A percentile compares a stretch with the other conserved stretches of the same genome.
These are phyloP conservation scores for Pipa parva DNA, from an alignment of 2,113 vertebrate genomes.

Conservation along the genomic window DNA sequence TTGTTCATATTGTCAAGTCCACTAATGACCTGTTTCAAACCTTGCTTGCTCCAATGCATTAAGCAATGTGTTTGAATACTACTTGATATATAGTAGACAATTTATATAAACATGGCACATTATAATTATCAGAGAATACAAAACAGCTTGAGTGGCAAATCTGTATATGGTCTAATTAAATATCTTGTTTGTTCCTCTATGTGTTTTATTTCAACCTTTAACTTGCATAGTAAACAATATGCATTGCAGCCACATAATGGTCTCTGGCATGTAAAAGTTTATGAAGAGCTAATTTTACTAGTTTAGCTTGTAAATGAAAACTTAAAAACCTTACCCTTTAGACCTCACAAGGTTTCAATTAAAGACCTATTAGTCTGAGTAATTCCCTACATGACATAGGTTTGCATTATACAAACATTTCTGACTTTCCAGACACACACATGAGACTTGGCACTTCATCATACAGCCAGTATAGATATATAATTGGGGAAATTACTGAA, in stretches of 20 bases:
- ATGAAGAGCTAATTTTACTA: constrained; percentile 46
- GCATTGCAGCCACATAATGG: constrained; percentile 21
- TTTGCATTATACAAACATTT: constrained; percentile 68
- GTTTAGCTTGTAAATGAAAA: constrained; percentile 68
- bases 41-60: too few species aligned
- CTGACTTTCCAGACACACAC: constrained; percentile 66
- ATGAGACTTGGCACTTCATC: constrained; percentile 57
- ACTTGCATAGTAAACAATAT: constrained; percentile 30
- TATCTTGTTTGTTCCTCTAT: neutral
- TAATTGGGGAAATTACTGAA: constrained; percentile 57
- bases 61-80: too few species aligned
- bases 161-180: too few species aligned
- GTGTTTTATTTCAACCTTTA: constrained; percentile 11
- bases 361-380: constrained; percentile 70
- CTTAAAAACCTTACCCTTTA: constrained; percentile 61
- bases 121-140: too few species aligned
- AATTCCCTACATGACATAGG: constrained; percentile 68
- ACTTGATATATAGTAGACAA: too few species aligned
- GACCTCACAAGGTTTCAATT: constrained; percentile 73
- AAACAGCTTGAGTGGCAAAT: too few species aligned
- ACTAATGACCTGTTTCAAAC: too few species aligned
- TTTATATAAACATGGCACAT: too few species aligned
- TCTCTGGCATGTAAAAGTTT: constrained; percentile 41
- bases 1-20: too few species aligned
- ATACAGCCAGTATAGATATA: constrained; percentile 67